Base-by-base conservation (phyloP, 2,888 invertebrate genomes). In the Scelioninae gen. 2 region DNA sequence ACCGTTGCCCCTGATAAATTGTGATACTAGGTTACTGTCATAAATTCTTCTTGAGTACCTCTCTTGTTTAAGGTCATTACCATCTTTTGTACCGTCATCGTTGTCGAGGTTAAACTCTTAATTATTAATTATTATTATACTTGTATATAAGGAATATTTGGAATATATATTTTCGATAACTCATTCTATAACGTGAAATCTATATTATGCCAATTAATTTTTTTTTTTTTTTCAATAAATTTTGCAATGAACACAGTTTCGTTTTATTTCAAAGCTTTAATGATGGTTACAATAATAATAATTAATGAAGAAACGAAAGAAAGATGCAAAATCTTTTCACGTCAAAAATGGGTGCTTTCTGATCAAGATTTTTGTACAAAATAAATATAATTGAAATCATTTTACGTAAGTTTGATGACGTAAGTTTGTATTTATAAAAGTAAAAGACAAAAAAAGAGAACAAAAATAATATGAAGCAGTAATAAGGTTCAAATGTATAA, bases 21-120 rank as follows among this genome's bases (percentile, higher is more conserved):
- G 73, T 73, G 73, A 73, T 73, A 73, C 63, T 73, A 73, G 73
- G 73, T 73, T 73, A 73, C 45, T 73, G n/a, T 57, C 67, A 37
- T 73, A 67, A 72, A 73, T 65, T 72, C 64, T 55, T 71, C 60
- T 50, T 57, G 31, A 61, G 50, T 61, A 72, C 72, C 67, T 67
- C 65, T 19, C 37, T 73, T 61, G 60, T 73, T 72, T 61, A 60
- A 73, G 72, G 67, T 73, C 67, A 45, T 50, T 16, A 61, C 55
- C 67, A 67, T 43, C 67, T 25, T 68, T 73, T 73, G 67, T 73
- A 73, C 63, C 68, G 57, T 45, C 52, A 55, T 52, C 16, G 58
- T 68, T 58, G 52, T 45, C 57, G 48, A 70, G 57, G 57, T 52
- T 9, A 52, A 37, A 43, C 25, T 25, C 22, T 46, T 64, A 60